Evolutionary conservation across 2,888 invertebrate genomes (phyloP).

Genomic region (Agriopis marginaria): DNA sequence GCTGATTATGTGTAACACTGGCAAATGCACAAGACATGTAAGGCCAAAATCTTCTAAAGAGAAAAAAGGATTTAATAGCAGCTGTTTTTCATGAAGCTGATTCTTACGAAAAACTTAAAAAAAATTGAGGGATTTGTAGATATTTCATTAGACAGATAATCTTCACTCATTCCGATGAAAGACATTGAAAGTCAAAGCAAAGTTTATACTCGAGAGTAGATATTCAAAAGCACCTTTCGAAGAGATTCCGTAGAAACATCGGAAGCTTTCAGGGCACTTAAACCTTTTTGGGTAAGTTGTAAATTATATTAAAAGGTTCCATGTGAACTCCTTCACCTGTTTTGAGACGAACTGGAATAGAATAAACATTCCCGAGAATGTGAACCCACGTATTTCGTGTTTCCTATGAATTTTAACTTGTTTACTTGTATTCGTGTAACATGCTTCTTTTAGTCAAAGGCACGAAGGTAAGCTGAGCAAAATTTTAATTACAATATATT

Average conservation of each 20-base stretch:
- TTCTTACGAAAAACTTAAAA: background rate
- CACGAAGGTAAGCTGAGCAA: background rate
- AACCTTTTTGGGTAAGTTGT: constrained; percentile 59
- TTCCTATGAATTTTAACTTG: constrained; percentile 35
- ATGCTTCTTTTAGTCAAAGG: background rate
- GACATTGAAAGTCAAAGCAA: constrained; percentile 34
- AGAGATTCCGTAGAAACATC: constrained; percentile 47
- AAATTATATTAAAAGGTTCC: constrained; percentile 63
- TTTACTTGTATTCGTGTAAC: constrained; percentile 11
- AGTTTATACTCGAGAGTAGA: constrained; percentile 39
- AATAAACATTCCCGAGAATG: constrained; percentile 52
- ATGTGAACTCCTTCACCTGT: constrained; percentile 61
- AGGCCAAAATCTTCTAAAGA: too few species aligned
- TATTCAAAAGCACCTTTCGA: constrained; percentile 43
- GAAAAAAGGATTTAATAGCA: too few species aligned
- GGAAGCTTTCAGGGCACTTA: constrained; percentile 54
- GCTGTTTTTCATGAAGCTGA: too few species aligned
- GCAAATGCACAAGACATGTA: too few species aligned
- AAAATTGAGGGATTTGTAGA: background rate
- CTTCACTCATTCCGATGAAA: constrained; percentile 27
- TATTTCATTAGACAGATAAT: constrained; percentile 6
- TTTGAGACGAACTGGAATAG: constrained; percentile 40
- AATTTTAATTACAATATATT: background rate
- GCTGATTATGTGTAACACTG: too few species aligned
- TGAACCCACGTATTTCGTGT: constrained; percentile 31